A percentile compares a stretch with the other conserved stretches of the same genome.
These are phyloP conservation scores for Ctenochaetus hawaiiensis DNA, from an alignment of 2,797 vertebrate genomes.

Conservation along the genomic window DNA sequence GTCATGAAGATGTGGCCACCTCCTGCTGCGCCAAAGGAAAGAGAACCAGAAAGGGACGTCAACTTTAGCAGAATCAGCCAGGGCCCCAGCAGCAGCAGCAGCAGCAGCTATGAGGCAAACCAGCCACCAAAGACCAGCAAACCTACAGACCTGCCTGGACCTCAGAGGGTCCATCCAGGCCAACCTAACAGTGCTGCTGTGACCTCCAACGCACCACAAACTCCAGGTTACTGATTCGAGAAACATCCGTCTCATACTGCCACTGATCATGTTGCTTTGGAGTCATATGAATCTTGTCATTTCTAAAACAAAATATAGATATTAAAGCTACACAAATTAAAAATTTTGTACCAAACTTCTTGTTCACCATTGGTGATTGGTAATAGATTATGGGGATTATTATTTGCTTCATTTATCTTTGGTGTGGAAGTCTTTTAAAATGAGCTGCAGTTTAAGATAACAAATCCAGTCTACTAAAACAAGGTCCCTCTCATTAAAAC, in stretches of 20 bases:
- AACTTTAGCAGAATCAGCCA: conserved; percentile 23
- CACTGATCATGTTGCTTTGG: not conserved
- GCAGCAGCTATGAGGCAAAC: conserved; percentile 28
- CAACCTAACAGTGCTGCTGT: conserved; percentile 14
- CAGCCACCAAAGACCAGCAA: conserved; percentile 37
- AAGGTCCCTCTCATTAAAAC: not conserved
- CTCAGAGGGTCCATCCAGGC: conserved; percentile 33
- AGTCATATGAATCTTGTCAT: not conserved
- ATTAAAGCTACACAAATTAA: conserved; percentile 4
- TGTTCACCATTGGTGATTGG: not conserved
- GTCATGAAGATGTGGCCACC: conserved; percentile 88
- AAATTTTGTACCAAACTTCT: not conserved
- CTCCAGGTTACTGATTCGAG: conserved; percentile 64
- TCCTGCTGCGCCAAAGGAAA: conserved; percentile 74
- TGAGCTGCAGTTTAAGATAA: not conserved
- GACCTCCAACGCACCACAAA: not conserved
- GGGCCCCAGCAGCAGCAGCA: not conserved
- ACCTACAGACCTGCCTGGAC: conserved; percentile 26
- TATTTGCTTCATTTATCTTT: not conserved
- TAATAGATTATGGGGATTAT: not conserved
- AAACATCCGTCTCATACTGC: not conserved
- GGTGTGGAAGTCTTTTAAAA: not conserved
- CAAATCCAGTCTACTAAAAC: not conserved
- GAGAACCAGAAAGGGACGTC: conserved; percentile 44
- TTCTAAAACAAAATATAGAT: not conserved